phyloP scores from a whole-genome alignment of 2,797 vertebrate species.

The Cheirogaleus major region DNA sequence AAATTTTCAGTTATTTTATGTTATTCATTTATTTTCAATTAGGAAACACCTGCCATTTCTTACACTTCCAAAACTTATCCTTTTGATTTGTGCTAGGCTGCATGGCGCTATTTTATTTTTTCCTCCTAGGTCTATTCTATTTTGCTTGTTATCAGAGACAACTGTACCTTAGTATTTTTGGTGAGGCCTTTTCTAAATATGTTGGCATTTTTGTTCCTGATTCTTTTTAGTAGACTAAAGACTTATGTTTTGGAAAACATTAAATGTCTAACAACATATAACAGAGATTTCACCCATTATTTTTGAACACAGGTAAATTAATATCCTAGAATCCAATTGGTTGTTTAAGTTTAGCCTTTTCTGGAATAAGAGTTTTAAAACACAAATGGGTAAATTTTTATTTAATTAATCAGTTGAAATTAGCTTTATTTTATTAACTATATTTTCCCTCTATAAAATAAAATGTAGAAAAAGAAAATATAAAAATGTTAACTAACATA shows the following conservation, averaged over 20 bases:
- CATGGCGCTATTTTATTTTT: background rate
- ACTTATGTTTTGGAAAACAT: background rate
- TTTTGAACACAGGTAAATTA: background rate
- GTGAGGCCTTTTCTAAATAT: background rate
- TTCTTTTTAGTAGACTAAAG: background rate
- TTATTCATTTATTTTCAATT: constrained; percentile 40
- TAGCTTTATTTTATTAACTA: background rate
- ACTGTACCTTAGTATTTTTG: background rate
- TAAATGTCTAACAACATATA: background rate
- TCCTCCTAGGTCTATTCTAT: background rate
- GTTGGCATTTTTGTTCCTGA: background rate
- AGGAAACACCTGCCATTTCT: background rate
- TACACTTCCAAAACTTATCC: background rate
- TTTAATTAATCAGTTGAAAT: background rate
- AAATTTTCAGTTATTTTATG: background rate
- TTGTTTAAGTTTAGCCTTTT: background rate
- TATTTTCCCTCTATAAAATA: background rate
- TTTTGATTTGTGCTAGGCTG: background rate
- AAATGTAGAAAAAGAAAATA: background rate
- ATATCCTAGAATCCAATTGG: background rate
- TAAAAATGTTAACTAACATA: background rate
- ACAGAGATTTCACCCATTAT: background rate
- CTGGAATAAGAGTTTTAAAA: background rate
- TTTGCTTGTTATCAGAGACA: background rate
- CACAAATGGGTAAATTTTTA: background rate